Conservation (phyloP, 2,797 vertebrate genomes). For the Synaphobranchus kaupii region DNA sequence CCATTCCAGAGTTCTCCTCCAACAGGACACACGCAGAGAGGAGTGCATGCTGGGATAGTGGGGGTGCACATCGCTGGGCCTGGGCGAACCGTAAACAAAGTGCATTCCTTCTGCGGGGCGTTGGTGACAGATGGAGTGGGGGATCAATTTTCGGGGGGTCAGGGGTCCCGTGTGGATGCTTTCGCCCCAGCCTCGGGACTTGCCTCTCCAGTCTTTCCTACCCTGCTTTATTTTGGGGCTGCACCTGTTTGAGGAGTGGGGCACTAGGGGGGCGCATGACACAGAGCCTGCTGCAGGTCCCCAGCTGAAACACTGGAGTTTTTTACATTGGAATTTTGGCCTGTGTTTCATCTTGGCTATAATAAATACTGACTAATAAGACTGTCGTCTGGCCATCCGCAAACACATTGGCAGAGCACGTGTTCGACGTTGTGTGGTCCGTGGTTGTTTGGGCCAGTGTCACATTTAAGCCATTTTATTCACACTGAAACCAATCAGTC, state of each 20-base stretch:
- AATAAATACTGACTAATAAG: not conserved
- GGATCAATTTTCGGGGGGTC: constrained; percentile 30
- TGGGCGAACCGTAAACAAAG: constrained; percentile 22
- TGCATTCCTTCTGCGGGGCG: constrained; percentile 28
- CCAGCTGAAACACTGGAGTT: not conserved
- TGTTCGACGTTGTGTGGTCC: not conserved
- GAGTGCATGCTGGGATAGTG: not conserved
- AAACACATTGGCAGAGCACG: not conserved
- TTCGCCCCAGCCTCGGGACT: constrained; percentile 19
- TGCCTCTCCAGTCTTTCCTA: not conserved
- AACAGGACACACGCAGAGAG: not conserved
- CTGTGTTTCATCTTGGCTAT: not conserved
- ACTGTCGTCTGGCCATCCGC: not conserved
- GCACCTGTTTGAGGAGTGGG: constrained; percentile 19
- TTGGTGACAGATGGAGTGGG: constrained; percentile 33
- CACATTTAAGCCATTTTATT: not conserved
- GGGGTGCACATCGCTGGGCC: not conserved
- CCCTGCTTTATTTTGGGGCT: not conserved
- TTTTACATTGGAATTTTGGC: not conserved
- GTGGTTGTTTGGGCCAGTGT: not conserved
- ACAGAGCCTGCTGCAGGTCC: not conserved
- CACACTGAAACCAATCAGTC: too few species aligned
- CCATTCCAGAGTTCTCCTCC: too few species aligned
- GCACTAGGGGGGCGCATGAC: not conserved
- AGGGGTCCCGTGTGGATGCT: constrained; percentile 23